A percentile compares a stretch with the other conserved stretches of the same genome.
These are phyloP conservation scores for Megaceryle maxima DNA, from an alignment of 2,113 vertebrate species.

Conservation along the genomic window DNA sequence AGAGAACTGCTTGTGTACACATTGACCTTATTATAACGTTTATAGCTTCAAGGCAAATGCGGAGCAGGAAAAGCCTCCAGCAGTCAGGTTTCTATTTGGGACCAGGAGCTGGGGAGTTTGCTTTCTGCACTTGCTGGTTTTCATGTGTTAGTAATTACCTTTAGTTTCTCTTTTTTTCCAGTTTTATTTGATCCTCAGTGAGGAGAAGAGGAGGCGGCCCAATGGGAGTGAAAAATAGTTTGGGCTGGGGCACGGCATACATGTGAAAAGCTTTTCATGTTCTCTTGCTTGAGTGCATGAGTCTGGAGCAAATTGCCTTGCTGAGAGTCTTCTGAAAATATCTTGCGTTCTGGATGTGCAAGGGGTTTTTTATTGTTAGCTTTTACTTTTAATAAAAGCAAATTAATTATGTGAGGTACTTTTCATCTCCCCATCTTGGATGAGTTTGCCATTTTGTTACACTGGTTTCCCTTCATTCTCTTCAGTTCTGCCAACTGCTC, in stretches of 20 bases:
- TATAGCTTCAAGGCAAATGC: not conserved
- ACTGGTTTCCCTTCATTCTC: not conserved
- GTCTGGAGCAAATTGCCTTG: conserved; percentile 44
- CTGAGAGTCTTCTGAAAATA: conserved; percentile 67
- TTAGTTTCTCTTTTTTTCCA: conserved; percentile 66
- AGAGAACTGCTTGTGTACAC: not conserved
- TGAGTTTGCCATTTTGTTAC: not conserved
- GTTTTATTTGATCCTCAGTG: conserved; percentile 64
- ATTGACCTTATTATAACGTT: not conserved
- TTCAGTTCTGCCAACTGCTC: conserved; percentile 2
- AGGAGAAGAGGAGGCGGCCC: conserved; percentile 58
- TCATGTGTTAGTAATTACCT: conserved; percentile 73
- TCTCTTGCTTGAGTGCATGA: conserved; percentile 21
- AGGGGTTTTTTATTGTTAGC: not conserved
- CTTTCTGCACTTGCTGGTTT: conserved; percentile 1
- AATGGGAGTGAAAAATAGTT: not conserved
- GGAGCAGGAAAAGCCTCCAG: conserved; percentile 14
- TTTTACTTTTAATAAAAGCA: not conserved
- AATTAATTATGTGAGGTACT: not conserved
- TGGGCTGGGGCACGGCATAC: not conserved
- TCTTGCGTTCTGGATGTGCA: not conserved
- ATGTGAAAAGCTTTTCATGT: conserved; percentile 67
- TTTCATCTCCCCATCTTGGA: not conserved
- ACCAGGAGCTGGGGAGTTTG: not conserved
- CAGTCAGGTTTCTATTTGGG: not conserved